Percentiles rank a stretch among this genome's conserved stretches.
These are phyloP conservation scores for Leptinotarsa peninsularis DNA, from an alignment of 2,888 invertebrate species.

Conservation along the genomic window DNA sequence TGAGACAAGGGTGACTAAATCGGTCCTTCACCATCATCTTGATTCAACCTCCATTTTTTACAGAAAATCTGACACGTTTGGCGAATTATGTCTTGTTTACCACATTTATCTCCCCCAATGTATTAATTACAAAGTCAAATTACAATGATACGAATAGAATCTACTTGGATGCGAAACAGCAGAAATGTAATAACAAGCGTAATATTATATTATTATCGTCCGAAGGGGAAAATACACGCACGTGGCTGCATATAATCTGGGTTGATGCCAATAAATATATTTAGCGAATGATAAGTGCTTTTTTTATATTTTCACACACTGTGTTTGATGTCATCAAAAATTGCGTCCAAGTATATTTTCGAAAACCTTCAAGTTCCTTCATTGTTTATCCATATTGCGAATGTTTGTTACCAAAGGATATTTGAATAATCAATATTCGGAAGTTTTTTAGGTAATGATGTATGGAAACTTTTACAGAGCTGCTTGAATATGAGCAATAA, in stretches of 20 bases:
- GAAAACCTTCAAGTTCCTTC: neutral
- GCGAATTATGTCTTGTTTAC: neutral
- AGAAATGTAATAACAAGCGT: slow-evolving; percentile 31
- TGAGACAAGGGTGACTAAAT: too few species aligned
- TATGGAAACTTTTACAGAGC: too few species aligned
- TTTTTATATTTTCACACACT: slow-evolving; percentile 14
- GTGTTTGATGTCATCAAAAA: neutral
- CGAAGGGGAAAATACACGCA: slow-evolving; percentile 31
- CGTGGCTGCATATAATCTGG: slow-evolving; percentile 30
- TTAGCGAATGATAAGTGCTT: slow-evolving; percentile 16
- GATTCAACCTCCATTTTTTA: too few species aligned
- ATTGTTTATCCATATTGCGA: too few species aligned
- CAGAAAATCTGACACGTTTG: too few species aligned
- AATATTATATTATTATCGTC: slow-evolving; percentile 30
- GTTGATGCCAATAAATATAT: slow-evolving; percentile 32
- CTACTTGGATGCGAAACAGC: slow-evolving; percentile 7
- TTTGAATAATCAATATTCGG: too few species aligned
- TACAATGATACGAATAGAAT: slow-evolving; percentile 1
- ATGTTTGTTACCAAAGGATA: too few species aligned
- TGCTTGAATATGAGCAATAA: too few species aligned
- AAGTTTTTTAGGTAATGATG: too few species aligned
- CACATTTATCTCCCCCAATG: neutral
- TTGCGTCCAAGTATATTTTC: neutral
- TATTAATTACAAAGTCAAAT: slow-evolving; percentile 1
- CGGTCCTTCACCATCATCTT: too few species aligned